Evolutionary conservation across 2,113 vertebrate species (phyloP).

Genomic region (Callorhinus ursinus): DNA sequence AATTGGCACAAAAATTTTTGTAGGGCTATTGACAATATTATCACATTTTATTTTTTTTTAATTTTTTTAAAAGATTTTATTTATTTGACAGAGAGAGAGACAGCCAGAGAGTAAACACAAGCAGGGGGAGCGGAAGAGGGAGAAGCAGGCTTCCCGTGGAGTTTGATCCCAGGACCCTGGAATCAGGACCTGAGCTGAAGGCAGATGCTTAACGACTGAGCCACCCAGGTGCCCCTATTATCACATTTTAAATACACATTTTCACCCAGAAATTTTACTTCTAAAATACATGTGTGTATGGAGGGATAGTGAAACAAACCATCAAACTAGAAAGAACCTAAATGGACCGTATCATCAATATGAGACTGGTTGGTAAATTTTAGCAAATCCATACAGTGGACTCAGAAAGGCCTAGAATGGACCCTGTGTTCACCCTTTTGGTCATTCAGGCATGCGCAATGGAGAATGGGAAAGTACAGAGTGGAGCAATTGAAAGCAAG

Average conservation of each 20-base stretch:
- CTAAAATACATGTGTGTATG: neutral
- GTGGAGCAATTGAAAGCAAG: neutral
- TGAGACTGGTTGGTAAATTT: neutral
- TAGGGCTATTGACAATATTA: neutral
- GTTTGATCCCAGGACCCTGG: too few relatives aligned
- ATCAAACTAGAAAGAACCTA: neutral
- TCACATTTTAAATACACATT: neutral
- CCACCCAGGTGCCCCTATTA: neutral
- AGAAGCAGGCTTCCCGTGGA: too few relatives aligned
- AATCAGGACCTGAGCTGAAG: too few relatives aligned
- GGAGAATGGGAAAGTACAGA: neutral
- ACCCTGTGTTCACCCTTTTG: neutral
- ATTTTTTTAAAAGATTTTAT: too few relatives aligned
- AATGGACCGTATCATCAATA: neutral
- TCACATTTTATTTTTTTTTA: neutral
- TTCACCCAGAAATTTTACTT: neutral
- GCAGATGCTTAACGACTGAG: too few relatives aligned
- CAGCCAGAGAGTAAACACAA: too few relatives aligned
- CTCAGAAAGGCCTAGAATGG: neutral
- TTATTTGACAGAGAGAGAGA: too few relatives aligned
- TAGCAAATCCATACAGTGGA: neutral
- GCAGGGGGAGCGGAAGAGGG: too few relatives aligned
- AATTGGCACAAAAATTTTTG: neutral
- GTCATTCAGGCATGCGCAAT: neutral
- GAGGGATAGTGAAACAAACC: neutral